A percentile compares a stretch with the other conserved stretches of the same genome.
Evolutionary conservation across 1,140 invertebrate species (phyloP).

Genomic region (Cepaea nemoralis): DNA sequence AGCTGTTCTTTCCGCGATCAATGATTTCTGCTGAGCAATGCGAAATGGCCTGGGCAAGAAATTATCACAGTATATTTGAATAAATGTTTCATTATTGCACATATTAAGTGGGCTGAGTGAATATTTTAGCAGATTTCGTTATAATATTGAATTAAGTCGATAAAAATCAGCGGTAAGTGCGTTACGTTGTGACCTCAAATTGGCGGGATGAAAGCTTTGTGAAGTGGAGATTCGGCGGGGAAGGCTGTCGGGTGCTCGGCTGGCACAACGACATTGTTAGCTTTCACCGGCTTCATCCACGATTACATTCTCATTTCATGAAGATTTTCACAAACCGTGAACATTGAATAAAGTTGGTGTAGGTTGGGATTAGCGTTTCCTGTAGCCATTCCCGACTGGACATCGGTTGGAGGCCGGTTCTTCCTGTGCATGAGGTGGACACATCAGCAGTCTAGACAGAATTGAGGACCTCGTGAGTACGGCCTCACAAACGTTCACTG

Average conservation of each 20-base stretch:
- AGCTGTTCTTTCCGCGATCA: slow-evolving; percentile 18
- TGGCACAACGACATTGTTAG: neutral
- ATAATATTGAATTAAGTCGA: slow-evolving; percentile 3
- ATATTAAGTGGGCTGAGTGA: neutral
- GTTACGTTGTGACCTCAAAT: slow-evolving; percentile 31
- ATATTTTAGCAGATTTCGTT: neutral
- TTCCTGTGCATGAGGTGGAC: neutral
- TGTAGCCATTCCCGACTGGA: no score
- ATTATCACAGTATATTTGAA: slow-evolving; percentile 2
- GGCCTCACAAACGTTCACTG: neutral
- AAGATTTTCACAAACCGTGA: neutral
- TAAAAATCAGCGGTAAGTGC: neutral
- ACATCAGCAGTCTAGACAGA: neutral
- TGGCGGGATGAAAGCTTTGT: slow-evolving; percentile 39
- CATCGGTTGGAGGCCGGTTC: neutral
- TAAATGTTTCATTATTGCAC: neutral
- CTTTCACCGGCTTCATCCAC: neutral
- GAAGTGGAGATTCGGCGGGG: slow-evolving; percentile 37
- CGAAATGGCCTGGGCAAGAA: neutral
- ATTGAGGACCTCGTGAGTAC: slow-evolving; percentile 8
- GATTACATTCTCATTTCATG: neutral
- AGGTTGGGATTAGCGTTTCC: neutral
- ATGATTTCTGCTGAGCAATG: slow-evolving; percentile 28
- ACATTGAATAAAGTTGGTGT: neutral
- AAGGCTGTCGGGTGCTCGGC: neutral